Conservation (phyloP, 35 echinoderm and acorn worm species). For the Ptychodera flava region DNA sequence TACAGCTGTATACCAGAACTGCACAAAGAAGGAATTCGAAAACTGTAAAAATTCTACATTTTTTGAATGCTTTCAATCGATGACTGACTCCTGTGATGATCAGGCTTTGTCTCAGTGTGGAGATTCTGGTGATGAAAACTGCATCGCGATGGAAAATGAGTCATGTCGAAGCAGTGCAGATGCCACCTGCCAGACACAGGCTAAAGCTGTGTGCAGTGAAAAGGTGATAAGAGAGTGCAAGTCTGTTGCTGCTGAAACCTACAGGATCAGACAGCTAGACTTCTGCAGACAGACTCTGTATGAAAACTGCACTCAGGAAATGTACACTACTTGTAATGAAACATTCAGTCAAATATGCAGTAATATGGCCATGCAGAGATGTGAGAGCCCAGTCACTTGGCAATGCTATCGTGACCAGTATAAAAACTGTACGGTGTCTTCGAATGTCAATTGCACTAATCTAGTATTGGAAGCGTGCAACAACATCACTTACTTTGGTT, state of each 20-base stretch:
- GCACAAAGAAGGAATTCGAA: background rate
- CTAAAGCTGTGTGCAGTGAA: slow-evolving; percentile 5
- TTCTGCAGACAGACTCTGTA: background rate
- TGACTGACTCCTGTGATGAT: background rate
- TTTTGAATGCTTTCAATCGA: background rate
- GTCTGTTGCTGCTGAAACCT: background rate
- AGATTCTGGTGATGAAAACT: background rate
- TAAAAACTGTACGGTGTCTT: background rate
- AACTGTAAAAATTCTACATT: slow-evolving; percentile 27
- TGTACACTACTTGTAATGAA: background rate
- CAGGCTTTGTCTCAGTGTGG: background rate
- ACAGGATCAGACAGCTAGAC: background rate
- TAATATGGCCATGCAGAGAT: background rate
- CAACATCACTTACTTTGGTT: background rate
- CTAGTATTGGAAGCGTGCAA: background rate
- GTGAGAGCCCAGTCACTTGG: background rate
- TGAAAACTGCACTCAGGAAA: background rate
- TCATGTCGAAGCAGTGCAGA: background rate
- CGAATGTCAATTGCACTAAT: background rate
- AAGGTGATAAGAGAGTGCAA: background rate
- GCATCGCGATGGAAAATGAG: background rate
- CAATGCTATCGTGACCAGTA: background rate
- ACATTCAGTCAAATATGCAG: background rate
- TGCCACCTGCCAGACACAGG: background rate
- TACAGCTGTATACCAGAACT: slow-evolving; percentile 3